Evolutionary conservation across 2,797 vertebrate genomes (phyloP).

Genomic region (Aphelocoma californica): DNA sequence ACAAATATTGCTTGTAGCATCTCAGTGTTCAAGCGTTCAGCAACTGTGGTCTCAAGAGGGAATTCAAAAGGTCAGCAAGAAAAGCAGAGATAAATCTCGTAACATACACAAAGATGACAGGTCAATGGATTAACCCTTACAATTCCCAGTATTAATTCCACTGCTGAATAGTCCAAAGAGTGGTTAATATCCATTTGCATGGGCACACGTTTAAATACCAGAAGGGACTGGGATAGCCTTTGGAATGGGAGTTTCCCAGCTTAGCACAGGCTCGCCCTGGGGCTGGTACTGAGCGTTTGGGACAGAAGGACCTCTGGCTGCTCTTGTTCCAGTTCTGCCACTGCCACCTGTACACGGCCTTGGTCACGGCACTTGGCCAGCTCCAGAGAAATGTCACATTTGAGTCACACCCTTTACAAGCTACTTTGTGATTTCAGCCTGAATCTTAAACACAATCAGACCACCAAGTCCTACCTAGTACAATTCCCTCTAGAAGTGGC

Average conservation of each 20-base stretch:
- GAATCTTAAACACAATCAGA: neutral
- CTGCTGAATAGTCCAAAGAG: neutral
- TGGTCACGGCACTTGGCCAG: accelerated
- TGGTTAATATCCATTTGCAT: neutral
- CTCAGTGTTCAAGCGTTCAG: neutral
- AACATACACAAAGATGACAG: neutral
- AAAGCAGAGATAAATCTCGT: slow-evolving; percentile 19
- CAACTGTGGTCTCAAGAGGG: neutral
- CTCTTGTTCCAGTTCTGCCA: neutral
- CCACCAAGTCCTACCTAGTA: neutral
- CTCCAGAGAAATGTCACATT: neutral
- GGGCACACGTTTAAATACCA: accelerated
- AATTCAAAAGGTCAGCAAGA: slow-evolving; percentile 19
- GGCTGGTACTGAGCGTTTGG: accelerated
- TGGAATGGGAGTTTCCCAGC: neutral
- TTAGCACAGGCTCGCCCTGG: neutral
- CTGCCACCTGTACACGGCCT: accelerated
- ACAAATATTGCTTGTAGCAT: neutral
- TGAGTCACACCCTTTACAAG: neutral
- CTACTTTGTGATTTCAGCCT: too few species aligned
- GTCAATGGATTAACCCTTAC: slow-evolving; percentile 27
- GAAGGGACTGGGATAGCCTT: neutral
- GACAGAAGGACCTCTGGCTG: neutral
- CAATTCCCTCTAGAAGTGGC: neutral
- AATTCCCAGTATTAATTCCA: neutral